phyloP scores from a whole-genome alignment of 2,113 vertebrate species.

The Casuarius casuarius region DNA sequence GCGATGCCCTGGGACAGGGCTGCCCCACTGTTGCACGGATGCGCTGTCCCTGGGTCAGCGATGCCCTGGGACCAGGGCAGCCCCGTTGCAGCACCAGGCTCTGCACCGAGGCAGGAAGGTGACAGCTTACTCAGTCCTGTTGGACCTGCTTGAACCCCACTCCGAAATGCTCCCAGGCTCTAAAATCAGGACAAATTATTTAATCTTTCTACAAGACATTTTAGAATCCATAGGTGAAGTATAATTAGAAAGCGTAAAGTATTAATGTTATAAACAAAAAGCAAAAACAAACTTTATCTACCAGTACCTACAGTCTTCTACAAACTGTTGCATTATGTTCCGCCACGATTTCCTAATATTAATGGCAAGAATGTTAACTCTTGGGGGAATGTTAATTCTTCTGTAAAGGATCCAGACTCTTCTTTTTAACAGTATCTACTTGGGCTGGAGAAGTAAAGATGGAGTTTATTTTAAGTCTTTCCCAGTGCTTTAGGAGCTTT shows the following conservation, averaged over 20 bases:
- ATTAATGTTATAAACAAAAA: neutral
- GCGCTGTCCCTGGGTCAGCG: rapidly evolving
- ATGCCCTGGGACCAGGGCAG: neutral
- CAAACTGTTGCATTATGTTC: neutral
- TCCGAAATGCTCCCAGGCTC: neutral
- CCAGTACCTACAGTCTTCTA: neutral
- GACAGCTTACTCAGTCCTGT: neutral
- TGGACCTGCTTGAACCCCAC: neutral
- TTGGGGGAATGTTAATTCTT: neutral
- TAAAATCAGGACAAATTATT: neutral
- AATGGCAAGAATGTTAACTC: neutral
- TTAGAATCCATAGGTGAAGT: neutral
- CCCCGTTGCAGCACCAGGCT: rapidly evolving
- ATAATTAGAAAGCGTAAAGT: neutral
- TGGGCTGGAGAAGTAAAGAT: neutral
- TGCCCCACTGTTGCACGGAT: too few species aligned
- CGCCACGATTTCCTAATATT: neutral
- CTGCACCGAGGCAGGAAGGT: neutral
- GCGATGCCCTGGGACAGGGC: too few species aligned
- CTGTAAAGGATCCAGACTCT: neutral
- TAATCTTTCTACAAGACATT: neutral
- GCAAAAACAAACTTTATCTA: neutral
- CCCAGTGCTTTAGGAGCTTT: neutral
- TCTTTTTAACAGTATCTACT: neutral
- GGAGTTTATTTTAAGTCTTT: neutral